Base-by-base conservation (phyloP, 2,888 invertebrate species). In the Brachyptera risi region DNA sequence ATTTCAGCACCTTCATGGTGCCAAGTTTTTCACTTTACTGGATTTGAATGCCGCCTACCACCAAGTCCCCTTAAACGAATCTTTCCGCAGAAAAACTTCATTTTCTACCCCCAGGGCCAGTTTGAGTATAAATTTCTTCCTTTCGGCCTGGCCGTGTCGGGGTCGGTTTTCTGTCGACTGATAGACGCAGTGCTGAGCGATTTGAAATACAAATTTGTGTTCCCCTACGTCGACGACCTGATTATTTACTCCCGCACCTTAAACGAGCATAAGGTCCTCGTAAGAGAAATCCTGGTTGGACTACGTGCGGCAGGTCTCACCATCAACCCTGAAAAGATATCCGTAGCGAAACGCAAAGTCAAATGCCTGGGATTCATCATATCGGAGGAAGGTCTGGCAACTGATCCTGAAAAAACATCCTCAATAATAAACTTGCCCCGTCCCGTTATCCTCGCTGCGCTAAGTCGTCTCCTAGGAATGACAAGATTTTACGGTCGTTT, bases 81-180 rank as follows among this genome's bases (percentile, higher is more conserved):
- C 5, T 2, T 49, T 38, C 1, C 44, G 35, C 21, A 11, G 9
- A 11, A 38, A 58, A 15, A 58, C 58, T 1, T 31, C 58, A 3
- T 62, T 62, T 31, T 38, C 47, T 23, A 58, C 61, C 7, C 54
- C 54, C 15, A 35, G 9, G 61, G 61, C 1, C 56, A 47, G n/a
- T 61, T 38, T 11, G 44, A 59, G 7, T 62, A 51, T 40, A 23
- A 42, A 3, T 27, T 58, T 11, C 2, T 61, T 1, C 42, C 49
- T 23, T 62, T 63, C 24, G 63, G 61, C 5, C 23, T 63, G 1
- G 37, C 40, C 3, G 42, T 37, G 35, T 27, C 35, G 13, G 58
- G 47, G 3, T 37, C 26, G 11, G 42, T 38, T n/a, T 58, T 44
- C 21, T 54, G 37, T 11, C 11, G 54, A 11, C 13, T 51, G 15